A percentile compares a stretch with the other conserved stretches of the same genome.
These are phyloP conservation scores for Scaptodrosophila latifasciaeformis DNA, from an alignment of 2,888 invertebrate species.

Conservation along the genomic window DNA sequence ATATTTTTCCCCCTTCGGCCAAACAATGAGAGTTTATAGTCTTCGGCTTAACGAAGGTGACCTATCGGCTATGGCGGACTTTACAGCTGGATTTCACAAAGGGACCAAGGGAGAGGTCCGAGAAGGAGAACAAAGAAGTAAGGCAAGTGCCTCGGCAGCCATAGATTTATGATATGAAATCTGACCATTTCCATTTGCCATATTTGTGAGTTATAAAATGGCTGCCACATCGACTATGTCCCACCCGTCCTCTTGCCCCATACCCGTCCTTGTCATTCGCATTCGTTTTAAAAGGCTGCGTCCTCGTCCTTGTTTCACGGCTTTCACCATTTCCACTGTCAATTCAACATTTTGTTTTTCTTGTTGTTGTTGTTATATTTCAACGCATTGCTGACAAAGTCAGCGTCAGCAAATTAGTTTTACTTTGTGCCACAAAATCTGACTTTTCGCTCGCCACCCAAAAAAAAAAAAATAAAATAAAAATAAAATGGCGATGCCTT, in stretches of 20 bases:
- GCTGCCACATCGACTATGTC: conserved; percentile 31
- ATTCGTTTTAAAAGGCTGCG: conserved; percentile 20
- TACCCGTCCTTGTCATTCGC: too few species aligned
- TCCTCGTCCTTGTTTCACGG: conserved; percentile 21
- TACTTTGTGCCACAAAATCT: neutral
- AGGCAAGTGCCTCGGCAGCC: neutral
- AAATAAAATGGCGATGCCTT: conserved; percentile 19
- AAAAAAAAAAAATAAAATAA: too few species aligned
- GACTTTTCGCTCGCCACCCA: too few species aligned
- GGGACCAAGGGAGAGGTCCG: too few species aligned
- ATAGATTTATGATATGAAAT: conserved; percentile 49
- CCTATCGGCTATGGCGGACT: too few species aligned
- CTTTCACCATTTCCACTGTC: conserved; percentile 18
- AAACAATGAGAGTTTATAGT: too few species aligned
- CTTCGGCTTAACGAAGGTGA: too few species aligned
- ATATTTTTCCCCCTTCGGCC: neutral
- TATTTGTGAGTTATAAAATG: conserved; percentile 44
- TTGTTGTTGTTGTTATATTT: conserved; percentile 27
- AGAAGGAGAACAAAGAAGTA: too few species aligned
- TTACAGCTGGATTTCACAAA: too few species aligned
- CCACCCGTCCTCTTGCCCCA: conserved; percentile 17
- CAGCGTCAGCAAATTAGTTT: conserved; percentile 20
- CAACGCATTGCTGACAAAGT: conserved; percentile 44
- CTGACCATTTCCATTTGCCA: conserved; percentile 27
- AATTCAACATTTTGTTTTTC: conserved; percentile 3